phyloP scores from a whole-genome alignment of 2,888 invertebrate genomes.

The Elysia crispata region DNA sequence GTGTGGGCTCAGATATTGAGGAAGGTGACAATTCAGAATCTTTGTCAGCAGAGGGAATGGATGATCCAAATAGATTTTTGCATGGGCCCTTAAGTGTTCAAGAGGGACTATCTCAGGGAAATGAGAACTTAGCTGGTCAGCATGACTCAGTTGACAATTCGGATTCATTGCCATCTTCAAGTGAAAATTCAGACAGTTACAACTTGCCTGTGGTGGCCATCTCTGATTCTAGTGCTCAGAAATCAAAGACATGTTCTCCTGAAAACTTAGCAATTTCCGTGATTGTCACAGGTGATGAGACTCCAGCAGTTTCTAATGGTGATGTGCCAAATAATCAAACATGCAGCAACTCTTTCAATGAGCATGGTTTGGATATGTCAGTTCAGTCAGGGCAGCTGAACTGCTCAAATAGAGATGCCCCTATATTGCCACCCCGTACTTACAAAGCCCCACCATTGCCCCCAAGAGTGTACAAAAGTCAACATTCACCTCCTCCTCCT shows the following conservation, averaged over 20 bases:
- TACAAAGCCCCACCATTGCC: constrained; percentile 69
- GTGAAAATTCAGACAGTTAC: constrained; percentile 67
- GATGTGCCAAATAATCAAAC: background rate
- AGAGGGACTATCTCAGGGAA: too few species aligned
- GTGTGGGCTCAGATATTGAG: constrained; percentile 29
- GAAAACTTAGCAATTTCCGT: too few species aligned
- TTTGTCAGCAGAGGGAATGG: too few species aligned
- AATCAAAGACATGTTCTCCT: too few species aligned
- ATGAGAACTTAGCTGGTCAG: too few species aligned
- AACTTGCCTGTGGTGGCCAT: constrained; percentile 34
- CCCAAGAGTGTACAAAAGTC: constrained; percentile 57
- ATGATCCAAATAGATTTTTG: too few species aligned
- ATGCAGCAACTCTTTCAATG: background rate
- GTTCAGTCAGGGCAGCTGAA: constrained; percentile 40
- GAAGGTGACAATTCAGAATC: constrained; percentile 9
- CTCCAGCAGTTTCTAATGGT: background rate
- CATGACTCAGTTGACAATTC: constrained; percentile 16
- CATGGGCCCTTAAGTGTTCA: too few species aligned
- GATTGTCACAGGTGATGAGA: too few species aligned
- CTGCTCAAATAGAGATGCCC: constrained; percentile 54
- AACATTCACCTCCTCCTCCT: constrained; percentile 61
- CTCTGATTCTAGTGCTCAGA: constrained; percentile 10
- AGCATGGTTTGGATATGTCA: constrained; percentile 38
- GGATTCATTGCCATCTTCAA: constrained; percentile 61
- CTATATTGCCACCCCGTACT: constrained; percentile 69